Evolutionary conservation across 2,888 invertebrate genomes (phyloP).

Genomic region (Pandemis heparana): DNA sequence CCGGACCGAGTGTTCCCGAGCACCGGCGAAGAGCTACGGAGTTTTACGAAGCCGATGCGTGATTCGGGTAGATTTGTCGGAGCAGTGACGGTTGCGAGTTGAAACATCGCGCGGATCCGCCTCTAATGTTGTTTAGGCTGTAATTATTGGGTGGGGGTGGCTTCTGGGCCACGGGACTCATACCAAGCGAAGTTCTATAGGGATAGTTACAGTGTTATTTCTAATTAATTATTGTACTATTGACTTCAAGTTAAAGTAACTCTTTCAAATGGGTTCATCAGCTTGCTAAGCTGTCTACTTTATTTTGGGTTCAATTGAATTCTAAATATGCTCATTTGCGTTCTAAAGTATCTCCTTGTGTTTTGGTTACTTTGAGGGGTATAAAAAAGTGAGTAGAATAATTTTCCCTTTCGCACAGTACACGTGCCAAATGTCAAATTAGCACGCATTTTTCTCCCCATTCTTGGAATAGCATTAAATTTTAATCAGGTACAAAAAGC

Average conservation of each 20-base stretch:
- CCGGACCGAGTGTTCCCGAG: constrained; percentile 46
- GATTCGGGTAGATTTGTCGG: constrained; percentile 30
- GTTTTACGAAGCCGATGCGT: constrained; percentile 19
- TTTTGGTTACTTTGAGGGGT: neutral
- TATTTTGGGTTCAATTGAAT: neutral
- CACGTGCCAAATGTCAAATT: constrained; percentile 9
- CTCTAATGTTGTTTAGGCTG: constrained; percentile 33
- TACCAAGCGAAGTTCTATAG: neutral
- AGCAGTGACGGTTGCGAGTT: constrained; percentile 25
- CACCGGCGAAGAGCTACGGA: constrained; percentile 43
- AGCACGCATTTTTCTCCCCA: neutral
- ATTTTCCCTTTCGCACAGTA: neutral
- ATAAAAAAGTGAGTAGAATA: neutral
- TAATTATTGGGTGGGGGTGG: constrained; percentile 27
- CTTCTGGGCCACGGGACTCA: neutral
- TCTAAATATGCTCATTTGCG: neutral
- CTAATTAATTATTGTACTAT: constrained; percentile 5
- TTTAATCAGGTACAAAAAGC: constrained; percentile 4
- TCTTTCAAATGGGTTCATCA: neutral
- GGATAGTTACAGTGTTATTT: constrained; percentile 17
- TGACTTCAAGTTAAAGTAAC: neutral
- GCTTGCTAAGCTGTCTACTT: neutral
- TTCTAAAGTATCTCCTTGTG: neutral
- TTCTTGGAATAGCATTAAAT: neutral
- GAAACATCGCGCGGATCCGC: constrained; percentile 27